These are phyloP conservation scores for Clostera curtula DNA, from an alignment of 2,888 invertebrate genomes.

Conservation along the genomic window DNA sequence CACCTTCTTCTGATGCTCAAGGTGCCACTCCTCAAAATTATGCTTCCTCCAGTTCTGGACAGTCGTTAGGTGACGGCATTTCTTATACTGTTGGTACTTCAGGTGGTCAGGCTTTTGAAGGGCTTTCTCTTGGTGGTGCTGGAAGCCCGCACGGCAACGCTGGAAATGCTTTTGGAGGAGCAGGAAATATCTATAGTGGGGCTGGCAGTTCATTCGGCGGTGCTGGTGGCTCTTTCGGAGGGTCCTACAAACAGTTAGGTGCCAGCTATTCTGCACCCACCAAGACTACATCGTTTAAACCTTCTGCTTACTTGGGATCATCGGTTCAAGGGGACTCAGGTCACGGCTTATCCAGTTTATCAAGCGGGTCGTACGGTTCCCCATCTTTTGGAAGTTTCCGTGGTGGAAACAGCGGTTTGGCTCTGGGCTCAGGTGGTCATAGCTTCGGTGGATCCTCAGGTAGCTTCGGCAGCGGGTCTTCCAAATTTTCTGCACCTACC, in stretches of 20 bases:
- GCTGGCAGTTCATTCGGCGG: slow-evolving; percentile 12
- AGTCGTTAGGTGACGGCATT: slow-evolving; percentile 21
- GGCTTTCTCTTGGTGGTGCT: slow-evolving; percentile 15
- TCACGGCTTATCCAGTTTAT: slow-evolving; percentile 39
- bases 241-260: slow-evolving; percentile 39
- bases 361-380: slow-evolving; percentile 39
- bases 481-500: slow-evolving; percentile 43
- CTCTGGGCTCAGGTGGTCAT: slow-evolving; percentile 18
- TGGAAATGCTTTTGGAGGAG: slow-evolving; percentile 24
- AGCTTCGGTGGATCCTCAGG: slow-evolving; percentile 42
- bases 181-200: too few species aligned
- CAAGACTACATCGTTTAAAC: slow-evolving; percentile 59
- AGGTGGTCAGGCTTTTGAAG: slow-evolving; percentile 11
- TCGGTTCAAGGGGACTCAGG: slow-evolving; percentile 48
- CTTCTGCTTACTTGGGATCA: slow-evolving; percentile 61
- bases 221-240: slow-evolving; percentile 30
- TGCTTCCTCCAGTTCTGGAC: slow-evolving; percentile 34
- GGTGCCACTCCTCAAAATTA: slow-evolving; percentile 29
- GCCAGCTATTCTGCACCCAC: slow-evolving; percentile 40
- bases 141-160: slow-evolving; percentile 20
- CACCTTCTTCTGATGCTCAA: slow-evolving; percentile 40
- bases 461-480: slow-evolving; percentile 40
- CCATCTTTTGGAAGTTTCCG: slow-evolving; percentile 39
- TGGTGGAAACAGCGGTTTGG: slow-evolving; percentile 25
- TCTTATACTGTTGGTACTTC: slow-evolving; percentile 12